Conservation (phyloP, 2,113 vertebrate genomes). For the Chloropsis hardwickii region DNA sequence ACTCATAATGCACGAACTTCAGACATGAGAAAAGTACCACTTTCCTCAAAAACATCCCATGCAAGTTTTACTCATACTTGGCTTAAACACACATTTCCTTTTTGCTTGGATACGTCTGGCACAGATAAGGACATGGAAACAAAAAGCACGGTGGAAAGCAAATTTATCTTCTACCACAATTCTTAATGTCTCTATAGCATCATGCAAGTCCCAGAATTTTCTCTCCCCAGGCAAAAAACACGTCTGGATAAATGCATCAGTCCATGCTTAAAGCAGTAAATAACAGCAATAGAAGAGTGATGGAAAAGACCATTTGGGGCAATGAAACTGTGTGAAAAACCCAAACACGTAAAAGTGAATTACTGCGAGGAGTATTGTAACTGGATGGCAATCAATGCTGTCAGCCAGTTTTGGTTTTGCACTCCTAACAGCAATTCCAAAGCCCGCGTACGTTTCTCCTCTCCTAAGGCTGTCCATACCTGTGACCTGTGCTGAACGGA, state of each 20-base stretch:
- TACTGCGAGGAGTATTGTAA: rapidly evolving
- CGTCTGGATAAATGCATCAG: not conserved
- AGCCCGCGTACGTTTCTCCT: rapidly evolving
- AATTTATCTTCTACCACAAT: rapidly evolving
- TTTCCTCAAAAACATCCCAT: not conserved
- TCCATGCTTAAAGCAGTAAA: not conserved
- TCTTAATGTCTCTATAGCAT: not conserved
- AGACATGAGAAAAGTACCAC: not conserved
- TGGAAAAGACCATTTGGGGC: not conserved
- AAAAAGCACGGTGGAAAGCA: rapidly evolving
- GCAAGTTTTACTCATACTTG: not conserved
- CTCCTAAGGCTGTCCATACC: rapidly evolving
- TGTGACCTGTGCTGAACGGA: rapidly evolving
- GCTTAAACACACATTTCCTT: not conserved
- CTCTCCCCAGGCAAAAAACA: not conserved
- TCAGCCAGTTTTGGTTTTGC: too few species aligned
- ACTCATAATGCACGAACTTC: not conserved
- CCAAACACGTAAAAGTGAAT: not conserved
- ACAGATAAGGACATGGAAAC: not conserved
- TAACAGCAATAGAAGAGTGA: not conserved
- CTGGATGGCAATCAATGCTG: rapidly evolving
- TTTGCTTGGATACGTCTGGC: not conserved
- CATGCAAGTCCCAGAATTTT: rapidly evolving
- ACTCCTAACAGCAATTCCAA: rapidly evolving
- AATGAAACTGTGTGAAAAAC: not conserved